These are phyloP conservation scores for Lymantria monacha DNA, from an alignment of 2,888 invertebrate genomes.

Conservation along the genomic window DNA sequence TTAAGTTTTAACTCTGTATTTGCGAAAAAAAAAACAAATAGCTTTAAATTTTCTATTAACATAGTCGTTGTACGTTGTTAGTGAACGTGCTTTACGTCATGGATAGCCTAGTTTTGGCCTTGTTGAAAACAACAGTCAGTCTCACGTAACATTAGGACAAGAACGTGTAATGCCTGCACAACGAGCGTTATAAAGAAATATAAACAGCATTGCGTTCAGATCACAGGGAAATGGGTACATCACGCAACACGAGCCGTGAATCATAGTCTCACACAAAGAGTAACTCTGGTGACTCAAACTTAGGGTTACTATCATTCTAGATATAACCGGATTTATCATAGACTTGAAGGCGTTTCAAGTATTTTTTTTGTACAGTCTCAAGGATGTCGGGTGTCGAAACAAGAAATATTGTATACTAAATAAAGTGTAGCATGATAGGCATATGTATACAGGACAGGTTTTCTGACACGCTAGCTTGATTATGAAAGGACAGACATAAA, in stretches of 20 bases:
- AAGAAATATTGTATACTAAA: constrained; percentile 5
- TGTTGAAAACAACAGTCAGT: neutral
- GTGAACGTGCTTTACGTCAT: neutral
- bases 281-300: constrained; percentile 30
- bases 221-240: constrained; percentile 55
- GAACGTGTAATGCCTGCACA: constrained; percentile 34
- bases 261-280: constrained; percentile 36
- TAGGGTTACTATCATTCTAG: constrained; percentile 29
- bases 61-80: too few species aligned
- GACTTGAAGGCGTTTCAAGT: constrained; percentile 17
- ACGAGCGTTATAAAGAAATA: constrained; percentile 40
- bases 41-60: too few species aligned
- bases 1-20: too few species aligned
- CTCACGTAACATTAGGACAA: constrained; percentile 13
- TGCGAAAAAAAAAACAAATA: too few species aligned
- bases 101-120: neutral
- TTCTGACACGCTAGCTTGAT: constrained; percentile 1
- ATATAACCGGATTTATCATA: constrained; percentile 31
- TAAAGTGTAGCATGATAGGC: constrained; percentile 2
- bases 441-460: neutral
- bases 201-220: constrained; percentile 49
- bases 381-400: constrained; percentile 17
- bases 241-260: constrained; percentile 52
- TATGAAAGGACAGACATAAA: neutral
- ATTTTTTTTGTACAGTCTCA: constrained; percentile 13